Percentiles rank a stretch among this genome's conserved stretches.
phyloP scores from a whole-genome alignment of 2,113 vertebrate genomes.

The Centropus bengalensis region DNA sequence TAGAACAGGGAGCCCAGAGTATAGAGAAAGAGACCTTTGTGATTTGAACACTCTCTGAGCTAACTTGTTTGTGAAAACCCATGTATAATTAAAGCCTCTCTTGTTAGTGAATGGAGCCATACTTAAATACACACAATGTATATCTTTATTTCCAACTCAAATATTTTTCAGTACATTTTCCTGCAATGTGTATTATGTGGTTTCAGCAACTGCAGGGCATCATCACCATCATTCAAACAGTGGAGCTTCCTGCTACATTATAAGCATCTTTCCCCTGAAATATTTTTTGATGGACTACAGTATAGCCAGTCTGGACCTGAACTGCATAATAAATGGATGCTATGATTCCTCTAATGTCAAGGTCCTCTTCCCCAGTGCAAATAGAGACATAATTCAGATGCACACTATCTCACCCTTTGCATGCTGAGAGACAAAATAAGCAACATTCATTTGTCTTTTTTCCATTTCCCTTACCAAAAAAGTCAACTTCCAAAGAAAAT shows the following conservation, averaged over 20 bases:
- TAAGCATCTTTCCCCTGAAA: conserved; percentile 51
- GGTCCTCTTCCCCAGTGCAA: conserved; percentile 55
- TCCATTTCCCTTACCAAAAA: conserved; percentile 43
- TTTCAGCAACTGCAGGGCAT: conserved; percentile 53
- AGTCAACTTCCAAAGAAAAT: conserved; percentile 60
- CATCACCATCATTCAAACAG: conserved; percentile 64
- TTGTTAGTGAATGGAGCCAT: conserved; percentile 66
- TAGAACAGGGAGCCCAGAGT: conserved; percentile 63
- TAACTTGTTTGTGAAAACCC: conserved; percentile 75
- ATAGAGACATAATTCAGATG: conserved; percentile 57
- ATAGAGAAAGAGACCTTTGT: conserved; percentile 72
- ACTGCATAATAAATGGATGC: conserved; percentile 57
- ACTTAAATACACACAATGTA: conserved; percentile 67
- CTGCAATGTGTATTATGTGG: conserved; percentile 32
- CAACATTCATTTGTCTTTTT: conserved; percentile 41
- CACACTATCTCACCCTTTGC: conserved; percentile 35
- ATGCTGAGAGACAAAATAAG: conserved; percentile 53
- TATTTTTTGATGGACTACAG: conserved; percentile 59
- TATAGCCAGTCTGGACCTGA: conserved; percentile 43
- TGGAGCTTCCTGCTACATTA: conserved; percentile 55
- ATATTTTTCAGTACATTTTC: conserved; percentile 48
- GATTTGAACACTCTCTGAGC: conserved; percentile 71
- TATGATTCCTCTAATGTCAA: conserved; percentile 56
- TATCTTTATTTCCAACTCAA: conserved; percentile 65
- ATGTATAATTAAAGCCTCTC: conserved; percentile 76